Evolutionary conservation across 1,140 invertebrate species (phyloP), one percentile per base, ranked within the genome.

Genomic region (Drosophila athabasca): DNA sequence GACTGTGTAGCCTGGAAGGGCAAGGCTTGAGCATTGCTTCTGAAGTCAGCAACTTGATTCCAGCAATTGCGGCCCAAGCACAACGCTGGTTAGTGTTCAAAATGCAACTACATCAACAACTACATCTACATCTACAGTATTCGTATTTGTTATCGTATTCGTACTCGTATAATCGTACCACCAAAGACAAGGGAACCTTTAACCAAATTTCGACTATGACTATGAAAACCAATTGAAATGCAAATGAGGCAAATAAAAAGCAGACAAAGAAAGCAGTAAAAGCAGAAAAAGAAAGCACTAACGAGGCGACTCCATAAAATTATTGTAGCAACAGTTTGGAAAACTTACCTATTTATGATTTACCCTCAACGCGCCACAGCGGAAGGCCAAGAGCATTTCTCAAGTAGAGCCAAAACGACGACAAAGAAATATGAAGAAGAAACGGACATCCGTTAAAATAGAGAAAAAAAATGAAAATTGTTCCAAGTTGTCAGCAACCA

Each of bases 31-130:
- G 83, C 64, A 72, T n/a, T 79, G 79, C 75, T 73, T 71, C 73
- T 64, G 57, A 91, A 91, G 90, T 91, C 90, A 91, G 90, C 90
- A 91, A 91, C 90, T 91, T 91, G 90, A 91, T 91, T 91, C 90
- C 90, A 91, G 90, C 90, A 91, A 91, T 81, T 90, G 90, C 90
- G 84, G 82, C 82, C 48, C 80, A 59, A 78, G 49, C 43, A 69
- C 77, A 77, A 69, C 77, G 43, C 52, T 52, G 17, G 17, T 29
- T 24, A 46, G 61, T 58, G 71, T 51, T 49, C 53, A 62, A 66
- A 46, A 57, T 13, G 13, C 35, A 35, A 24, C 2, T 11, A 35
- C 9, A 35, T 7, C 17, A 19, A 19, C 17, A 19, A 29, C 29
- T 29, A 6, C 29, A 35, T 29, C 29, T 7, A 29, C 7, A 29